Evolutionary conservation across 2,797 vertebrate genomes (phyloP).

Genomic region (Pangasius mekongensis): DNA sequence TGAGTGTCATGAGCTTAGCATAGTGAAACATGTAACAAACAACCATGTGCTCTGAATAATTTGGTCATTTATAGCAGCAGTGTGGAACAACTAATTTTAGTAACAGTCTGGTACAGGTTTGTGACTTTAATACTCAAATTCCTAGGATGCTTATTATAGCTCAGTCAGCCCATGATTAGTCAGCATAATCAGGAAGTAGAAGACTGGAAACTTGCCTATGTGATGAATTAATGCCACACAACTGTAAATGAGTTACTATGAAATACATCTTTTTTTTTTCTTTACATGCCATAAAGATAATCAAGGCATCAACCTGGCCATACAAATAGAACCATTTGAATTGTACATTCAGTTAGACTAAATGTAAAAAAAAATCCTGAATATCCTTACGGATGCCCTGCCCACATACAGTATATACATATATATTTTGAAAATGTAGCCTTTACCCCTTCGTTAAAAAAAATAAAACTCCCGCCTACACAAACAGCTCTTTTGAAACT

Average conservation of each 20-base stretch:
- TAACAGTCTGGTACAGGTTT: slow-evolving; percentile 26
- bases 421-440: background rate
- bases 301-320: background rate
- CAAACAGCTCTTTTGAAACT: background rate
- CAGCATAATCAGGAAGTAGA: slow-evolving; percentile 45
- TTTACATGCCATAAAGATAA: background rate
- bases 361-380: background rate
- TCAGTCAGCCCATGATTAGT: slow-evolving; percentile 32
- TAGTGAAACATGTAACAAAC: slow-evolving; percentile 48
- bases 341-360: background rate
- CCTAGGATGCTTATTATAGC: slow-evolving; percentile 22
- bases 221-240: slow-evolving; percentile 48
- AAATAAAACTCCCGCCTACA: background rate
- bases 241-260: slow-evolving; percentile 46
- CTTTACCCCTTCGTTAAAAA: background rate
- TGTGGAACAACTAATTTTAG: slow-evolving; percentile 20
- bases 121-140: slow-evolving; percentile 40
- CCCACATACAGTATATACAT: background rate
- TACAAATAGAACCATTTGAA: background rate
- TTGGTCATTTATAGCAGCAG: slow-evolving; percentile 31
- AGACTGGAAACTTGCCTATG: slow-evolving; percentile 41
- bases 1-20: slow-evolving; percentile 60
- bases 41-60: slow-evolving; percentile 43
- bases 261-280: background rate
- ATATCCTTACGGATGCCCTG: background rate